A percentile compares a stretch with the other conserved stretches of the same genome.
Conservation (phyloP, 2,797 vertebrate species). For the Epinephelus coioides region DNA sequence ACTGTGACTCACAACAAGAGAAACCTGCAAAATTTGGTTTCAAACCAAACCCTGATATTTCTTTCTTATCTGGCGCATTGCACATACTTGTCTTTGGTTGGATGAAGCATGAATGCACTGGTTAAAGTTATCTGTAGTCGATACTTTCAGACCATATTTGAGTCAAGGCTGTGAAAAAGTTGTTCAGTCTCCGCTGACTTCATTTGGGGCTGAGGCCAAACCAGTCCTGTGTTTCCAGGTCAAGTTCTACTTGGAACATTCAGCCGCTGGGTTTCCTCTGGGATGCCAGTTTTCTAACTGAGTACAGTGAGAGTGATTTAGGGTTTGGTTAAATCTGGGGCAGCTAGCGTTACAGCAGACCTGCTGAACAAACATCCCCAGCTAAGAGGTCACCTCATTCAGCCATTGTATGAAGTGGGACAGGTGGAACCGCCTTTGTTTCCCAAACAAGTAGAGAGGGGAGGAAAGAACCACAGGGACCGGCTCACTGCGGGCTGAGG, state of each 20-base stretch:
- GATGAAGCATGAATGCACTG: background rate
- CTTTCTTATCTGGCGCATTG: too few species aligned
- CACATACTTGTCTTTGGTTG: background rate
- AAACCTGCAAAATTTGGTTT: background rate
- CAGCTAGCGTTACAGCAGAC: slow-evolving; percentile 54
- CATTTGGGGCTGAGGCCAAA: background rate
- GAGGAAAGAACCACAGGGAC: background rate
- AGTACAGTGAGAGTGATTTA: slow-evolving; percentile 37
- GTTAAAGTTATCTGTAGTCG: background rate
- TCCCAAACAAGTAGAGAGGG: slow-evolving; percentile 31
- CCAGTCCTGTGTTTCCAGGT: slow-evolving; percentile 23
- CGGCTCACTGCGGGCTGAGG: background rate
- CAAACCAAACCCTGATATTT: too few species aligned
- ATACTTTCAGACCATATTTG: background rate
- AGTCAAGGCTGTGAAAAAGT: background rate
- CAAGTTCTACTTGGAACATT: slow-evolving; percentile 9
- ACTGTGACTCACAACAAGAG: background rate
- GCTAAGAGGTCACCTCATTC: slow-evolving; percentile 50
- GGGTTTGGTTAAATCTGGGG: slow-evolving; percentile 42
- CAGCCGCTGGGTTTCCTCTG: slow-evolving; percentile 3
- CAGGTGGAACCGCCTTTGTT: slow-evolving; percentile 65
- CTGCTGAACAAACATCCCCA: slow-evolving; percentile 62
- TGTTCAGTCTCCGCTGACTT: background rate
- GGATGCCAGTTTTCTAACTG: background rate
- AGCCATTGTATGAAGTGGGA: slow-evolving; percentile 44